Base-by-base conservation (phyloP, 37 sponge, comb jelly and placozoan genomes). In the Cladorhizidae sp. region DNA sequence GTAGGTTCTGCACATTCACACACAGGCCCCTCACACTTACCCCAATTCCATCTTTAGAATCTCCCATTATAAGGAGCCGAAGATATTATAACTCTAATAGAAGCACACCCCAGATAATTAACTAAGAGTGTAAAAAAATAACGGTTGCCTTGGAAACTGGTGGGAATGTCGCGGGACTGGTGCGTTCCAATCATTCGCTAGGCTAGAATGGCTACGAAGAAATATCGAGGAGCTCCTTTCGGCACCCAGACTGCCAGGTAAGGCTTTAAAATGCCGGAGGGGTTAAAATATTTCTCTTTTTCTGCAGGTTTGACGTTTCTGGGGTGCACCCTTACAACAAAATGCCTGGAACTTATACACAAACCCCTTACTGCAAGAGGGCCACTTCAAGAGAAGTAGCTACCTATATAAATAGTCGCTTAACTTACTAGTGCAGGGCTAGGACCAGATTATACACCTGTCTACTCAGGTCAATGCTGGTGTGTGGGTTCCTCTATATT, bases 311-410 rank as follows among this genome's bases (percentile, higher is more conserved):
- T 63, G 96, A 98, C 70, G 87, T 98, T 0, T 91, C 93, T 12
- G 96, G 92, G 1, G 87, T 98, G 8, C 96, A 98, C 50, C 98
- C 98, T 56, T 87, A 95, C 67, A 91, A 76, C 76, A 98, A 91
- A 70, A 83, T 86, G 74, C 98, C 98, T 0, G 98, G 98, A 2
- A 93, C 98, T 15, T 98, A 87, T 83, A 95, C 96, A 1, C 86
- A 98, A 72, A 88, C 90, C n/a, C 87, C 96, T 36, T 98, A 98
- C 84, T 92, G 94, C 86, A 93, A 91, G 86, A 90, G 89, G 64
- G 68, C 90, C 43, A 97, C 83, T 38, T 82, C 89, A 0, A 91
- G 79, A 67, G 83, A 88, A 74, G 95, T 94, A 73, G n/a, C n/a
- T n/a, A n/a, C n/a, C n/a, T n/a, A n/a, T n/a, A n/a, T n/a, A n/a